phyloP scores from a whole-genome alignment of 2,888 invertebrate genomes.

The Apodemia duryi region DNA sequence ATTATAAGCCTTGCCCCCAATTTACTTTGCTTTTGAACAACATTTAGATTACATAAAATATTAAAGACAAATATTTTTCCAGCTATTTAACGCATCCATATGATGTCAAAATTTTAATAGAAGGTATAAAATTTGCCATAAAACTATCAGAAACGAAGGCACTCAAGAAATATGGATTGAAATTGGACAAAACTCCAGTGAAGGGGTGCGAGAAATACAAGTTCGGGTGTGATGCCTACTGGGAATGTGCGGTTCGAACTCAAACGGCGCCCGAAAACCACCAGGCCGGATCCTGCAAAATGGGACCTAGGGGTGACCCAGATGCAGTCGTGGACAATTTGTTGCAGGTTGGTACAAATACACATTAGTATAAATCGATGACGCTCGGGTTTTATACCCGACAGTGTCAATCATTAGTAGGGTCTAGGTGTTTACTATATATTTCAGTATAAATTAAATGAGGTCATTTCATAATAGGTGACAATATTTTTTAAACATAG shows the following conservation, averaged over 20 bases:
- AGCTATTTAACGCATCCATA: constrained; percentile 86
- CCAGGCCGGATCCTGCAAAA: constrained; percentile 89
- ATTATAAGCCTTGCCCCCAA: too few species aligned
- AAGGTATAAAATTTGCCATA: constrained; percentile 90
- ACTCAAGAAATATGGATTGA: constrained; percentile 82
- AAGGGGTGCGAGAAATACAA: constrained; percentile 85
- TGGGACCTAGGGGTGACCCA: constrained; percentile 87
- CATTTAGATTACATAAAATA: neutral
- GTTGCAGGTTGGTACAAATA: constrained; percentile 60
- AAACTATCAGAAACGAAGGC: constrained; percentile 84
- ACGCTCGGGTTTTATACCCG: too few species aligned
- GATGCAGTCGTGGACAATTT: constrained; percentile 86
- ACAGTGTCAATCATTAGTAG: too few species aligned
- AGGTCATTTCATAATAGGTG: too few species aligned
- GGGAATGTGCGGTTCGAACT: constrained; percentile 87
- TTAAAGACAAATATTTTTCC: constrained; percentile 25
- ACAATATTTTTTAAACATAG: too few species aligned
- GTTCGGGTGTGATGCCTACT: constrained; percentile 87
- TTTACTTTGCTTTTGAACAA: too few species aligned
- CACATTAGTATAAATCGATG: too few species aligned
- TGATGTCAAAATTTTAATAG: constrained; percentile 88
- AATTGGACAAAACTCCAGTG: constrained; percentile 85
- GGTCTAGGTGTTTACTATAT: too few species aligned
- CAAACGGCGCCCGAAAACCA: constrained; percentile 91
- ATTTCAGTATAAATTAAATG: too few species aligned